These are phyloP conservation scores for Anolis carolinensis DNA, from an alignment of 2,113 vertebrate genomes.

Conservation along the genomic window DNA sequence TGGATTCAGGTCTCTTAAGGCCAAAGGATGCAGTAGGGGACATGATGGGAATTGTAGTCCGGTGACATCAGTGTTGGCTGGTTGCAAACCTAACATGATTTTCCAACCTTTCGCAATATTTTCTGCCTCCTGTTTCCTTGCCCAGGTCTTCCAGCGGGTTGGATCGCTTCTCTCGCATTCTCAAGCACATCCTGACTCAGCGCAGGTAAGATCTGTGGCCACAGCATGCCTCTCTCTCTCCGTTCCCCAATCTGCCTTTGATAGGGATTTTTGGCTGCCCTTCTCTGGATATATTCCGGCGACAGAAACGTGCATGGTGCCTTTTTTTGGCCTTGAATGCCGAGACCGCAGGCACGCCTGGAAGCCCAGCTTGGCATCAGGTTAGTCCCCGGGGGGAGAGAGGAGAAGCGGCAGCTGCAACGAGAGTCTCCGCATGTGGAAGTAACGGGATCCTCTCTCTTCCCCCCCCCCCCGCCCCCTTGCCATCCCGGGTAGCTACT, in stretches of 20 bases:
- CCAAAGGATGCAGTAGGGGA: too few species aligned
- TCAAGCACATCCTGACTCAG: conserved; percentile 91
- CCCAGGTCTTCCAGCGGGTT: conserved; percentile 73
- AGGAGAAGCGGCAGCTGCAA: neutral
- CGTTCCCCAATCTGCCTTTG: too few species aligned
- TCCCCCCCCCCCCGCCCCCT: rapidly evolving
- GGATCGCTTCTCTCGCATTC: conserved; percentile 88
- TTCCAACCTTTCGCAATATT: too few species aligned
- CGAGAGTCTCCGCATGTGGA: neutral
- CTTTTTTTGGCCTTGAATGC: neutral
- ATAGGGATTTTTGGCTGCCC: too few species aligned
- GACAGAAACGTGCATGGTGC: neutral
- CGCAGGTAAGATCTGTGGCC: conserved; percentile 77
- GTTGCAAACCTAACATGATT: too few species aligned
- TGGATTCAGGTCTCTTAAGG: too few species aligned
- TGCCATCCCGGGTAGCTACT: conserved; percentile 78
- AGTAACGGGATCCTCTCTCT: neutral
- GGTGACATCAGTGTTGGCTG: too few species aligned
- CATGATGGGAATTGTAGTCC: too few species aligned
- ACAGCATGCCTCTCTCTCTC: too few species aligned
- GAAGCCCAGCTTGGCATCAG: neutral
- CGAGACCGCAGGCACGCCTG: neutral
- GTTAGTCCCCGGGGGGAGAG: neutral
- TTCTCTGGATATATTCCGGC: too few species aligned
- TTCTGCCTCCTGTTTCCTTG: neutral